phyloP scores from a whole-genome alignment of 2,888 invertebrate species.

The Lasioglossum calceatum region DNA sequence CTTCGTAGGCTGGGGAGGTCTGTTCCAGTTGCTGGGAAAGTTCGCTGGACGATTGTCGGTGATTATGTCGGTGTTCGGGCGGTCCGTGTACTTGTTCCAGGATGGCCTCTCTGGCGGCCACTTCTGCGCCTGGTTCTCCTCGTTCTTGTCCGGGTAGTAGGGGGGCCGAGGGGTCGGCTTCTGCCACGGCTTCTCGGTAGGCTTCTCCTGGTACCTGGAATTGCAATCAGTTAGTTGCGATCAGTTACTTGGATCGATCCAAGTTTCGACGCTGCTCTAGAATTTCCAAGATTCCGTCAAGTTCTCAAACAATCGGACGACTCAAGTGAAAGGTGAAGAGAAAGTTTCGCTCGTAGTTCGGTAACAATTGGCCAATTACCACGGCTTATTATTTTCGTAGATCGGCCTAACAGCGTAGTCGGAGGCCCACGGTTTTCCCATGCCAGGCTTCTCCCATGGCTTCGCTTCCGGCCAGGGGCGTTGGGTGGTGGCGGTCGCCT shows the following conservation, averaged over 20 bases:
- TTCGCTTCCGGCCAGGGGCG: slow-evolving; percentile 81
- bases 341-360: slow-evolving; percentile 14
- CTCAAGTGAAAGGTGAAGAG: not conserved
- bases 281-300: not conserved
- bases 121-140: slow-evolving; percentile 79
- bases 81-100: slow-evolving; percentile 82
- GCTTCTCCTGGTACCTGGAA: slow-evolving; percentile 77
- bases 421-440: slow-evolving; percentile 79
- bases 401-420: slow-evolving; percentile 76
- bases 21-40: slow-evolving; percentile 84
- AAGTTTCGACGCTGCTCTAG: not conserved
- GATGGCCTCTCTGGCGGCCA: slow-evolving; percentile 84
- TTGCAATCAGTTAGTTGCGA: too few relatives aligned
- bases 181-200: slow-evolving; percentile 76
- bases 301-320: not conserved
- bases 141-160: slow-evolving; percentile 75
- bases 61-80: slow-evolving; percentile 84
- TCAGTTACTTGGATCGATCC: not conserved
- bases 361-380: slow-evolving; percentile 56
- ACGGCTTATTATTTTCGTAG: slow-evolving; percentile 78
- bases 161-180: slow-evolving; percentile 69
- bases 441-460: slow-evolving; percentile 80
- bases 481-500: slow-evolving; percentile 85
- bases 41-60: slow-evolving; percentile 86
- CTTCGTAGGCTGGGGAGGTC: slow-evolving; percentile 70